Base-by-base conservation (phyloP, 2,797 vertebrate genomes). In the Semaprochilodus insignis region DNA sequence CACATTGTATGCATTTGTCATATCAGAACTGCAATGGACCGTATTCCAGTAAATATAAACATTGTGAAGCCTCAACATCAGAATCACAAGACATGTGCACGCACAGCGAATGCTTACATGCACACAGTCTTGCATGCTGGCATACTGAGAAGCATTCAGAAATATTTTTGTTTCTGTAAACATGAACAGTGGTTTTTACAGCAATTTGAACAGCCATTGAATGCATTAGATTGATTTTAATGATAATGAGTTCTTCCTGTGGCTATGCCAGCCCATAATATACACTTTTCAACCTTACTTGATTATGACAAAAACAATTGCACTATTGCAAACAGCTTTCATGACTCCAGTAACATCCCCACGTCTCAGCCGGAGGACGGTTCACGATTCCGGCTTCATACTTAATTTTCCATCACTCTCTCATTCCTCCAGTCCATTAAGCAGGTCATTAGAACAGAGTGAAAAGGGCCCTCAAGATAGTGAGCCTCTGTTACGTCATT, bases 341-440 rank as follows among this genome's bases (percentile, higher is more conserved):
- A 31, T 48, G 62, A 59, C 52, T 67, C 11, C 52, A 74, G 60
- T 36, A 57, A 36, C n/a, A 66, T 74, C 51, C 44, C 13, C 79
- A 55, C 34, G 57, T 36, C 25, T 36, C 66, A 69, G 66, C 34
- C 66, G 44, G 19, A 36, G 34, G 27, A 52, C 8, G 14, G 31
- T 57, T 66, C 31, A 74, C 10, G 0, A 27, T 55, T 34, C 16
- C 25, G 63, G 62, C 80, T 69, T 81, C 52, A 34, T 72, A 73
- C 23, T n/a, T n/a, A 0, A 2, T 66, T 36, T 66, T 57, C 16
- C 4, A n/a, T 60, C 63, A 34, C 25, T 13, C 21, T 14, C 21
- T 70, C 21, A 27, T 34, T 44, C 25, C 25, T 60, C 19, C 57
- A 48, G 19, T 70, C 36, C 54, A 81, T 62, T 82, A 36, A 14